These are phyloP conservation scores for Chirona hameri DNA, from an alignment of 2,888 invertebrate genomes.

Conservation along the genomic window DNA sequence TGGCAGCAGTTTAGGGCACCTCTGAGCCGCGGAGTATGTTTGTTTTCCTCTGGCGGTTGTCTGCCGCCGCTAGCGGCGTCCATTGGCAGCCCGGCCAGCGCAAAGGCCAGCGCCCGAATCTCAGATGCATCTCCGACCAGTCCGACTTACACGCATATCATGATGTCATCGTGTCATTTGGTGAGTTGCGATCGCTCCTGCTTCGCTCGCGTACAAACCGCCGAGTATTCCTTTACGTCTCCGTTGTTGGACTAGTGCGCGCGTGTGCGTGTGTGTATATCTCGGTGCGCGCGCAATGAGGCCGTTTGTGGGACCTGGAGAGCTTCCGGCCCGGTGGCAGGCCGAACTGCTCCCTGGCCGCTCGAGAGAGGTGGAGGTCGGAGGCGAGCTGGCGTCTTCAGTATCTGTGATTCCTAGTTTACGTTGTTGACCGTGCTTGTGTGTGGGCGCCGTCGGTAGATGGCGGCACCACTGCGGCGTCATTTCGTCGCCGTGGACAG, in stretches of 20 bases:
- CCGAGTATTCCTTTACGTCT: not conserved
- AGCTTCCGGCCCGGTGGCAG: not conserved
- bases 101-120: not conserved
- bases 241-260: not conserved
- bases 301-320: not conserved
- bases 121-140: not conserved
- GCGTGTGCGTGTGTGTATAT: too few species aligned
- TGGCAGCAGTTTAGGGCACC: too few species aligned
- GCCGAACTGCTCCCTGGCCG: not conserved
- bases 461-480: not conserved
- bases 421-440: not conserved
- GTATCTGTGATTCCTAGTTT: constrained; percentile 29
- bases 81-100: not conserved
- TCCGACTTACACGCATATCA: constrained; percentile 4
- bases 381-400: not conserved
- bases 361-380: not conserved
- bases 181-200: not conserved
- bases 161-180: not conserved
- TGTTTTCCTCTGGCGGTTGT: too few species aligned
- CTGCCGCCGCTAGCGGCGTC: not conserved
- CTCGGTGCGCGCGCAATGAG: too few species aligned
- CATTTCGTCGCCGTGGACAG: not conserved
- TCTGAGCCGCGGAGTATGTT: too few species aligned
- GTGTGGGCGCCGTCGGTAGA: not conserved
- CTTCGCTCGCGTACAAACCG: not conserved